These are phyloP conservation scores for Aphis gossypii DNA, from an alignment of 1,140 invertebrate genomes.

Conservation along the genomic window DNA sequence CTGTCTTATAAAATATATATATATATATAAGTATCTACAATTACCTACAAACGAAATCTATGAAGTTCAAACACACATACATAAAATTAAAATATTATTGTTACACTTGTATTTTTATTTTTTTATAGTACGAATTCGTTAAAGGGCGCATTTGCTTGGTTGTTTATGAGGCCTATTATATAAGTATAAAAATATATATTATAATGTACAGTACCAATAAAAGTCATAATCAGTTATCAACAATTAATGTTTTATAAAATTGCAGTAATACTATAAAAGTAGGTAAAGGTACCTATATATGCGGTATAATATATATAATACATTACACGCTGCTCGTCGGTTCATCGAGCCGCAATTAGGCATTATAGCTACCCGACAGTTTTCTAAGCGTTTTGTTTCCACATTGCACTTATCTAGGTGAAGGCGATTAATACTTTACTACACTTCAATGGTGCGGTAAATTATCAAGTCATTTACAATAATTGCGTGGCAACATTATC, in stretches of 20 bases:
- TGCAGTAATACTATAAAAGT: not conserved
- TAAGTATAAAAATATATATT: too few species aligned
- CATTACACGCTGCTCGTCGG: not conserved
- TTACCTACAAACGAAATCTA: not conserved
- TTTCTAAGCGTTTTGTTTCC: constrained; percentile 29
- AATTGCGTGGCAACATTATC: constrained; percentile 9
- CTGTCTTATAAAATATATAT: too few species aligned
- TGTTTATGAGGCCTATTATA: not conserved
- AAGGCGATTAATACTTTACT: constrained; percentile 37
- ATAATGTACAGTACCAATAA: not conserved
- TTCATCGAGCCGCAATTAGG: constrained; percentile 23
- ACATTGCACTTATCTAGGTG: constrained; percentile 43
- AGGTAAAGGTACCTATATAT: not conserved
- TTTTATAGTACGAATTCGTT: not conserved
- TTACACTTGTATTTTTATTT: not conserved
- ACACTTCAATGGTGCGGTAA: constrained; percentile 28
- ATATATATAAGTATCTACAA: too few species aligned
- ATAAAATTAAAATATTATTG: not conserved
- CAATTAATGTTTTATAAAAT: not conserved
- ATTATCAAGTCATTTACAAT: constrained; percentile 45
- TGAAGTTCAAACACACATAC: not conserved
- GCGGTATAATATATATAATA: not conserved
- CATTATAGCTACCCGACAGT: not conserved
- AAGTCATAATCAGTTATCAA: not conserved
- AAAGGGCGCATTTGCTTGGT: not conserved